phyloP scores from a whole-genome alignment of 2,888 invertebrate species.

The Listrodromus nycthemerus region DNA sequence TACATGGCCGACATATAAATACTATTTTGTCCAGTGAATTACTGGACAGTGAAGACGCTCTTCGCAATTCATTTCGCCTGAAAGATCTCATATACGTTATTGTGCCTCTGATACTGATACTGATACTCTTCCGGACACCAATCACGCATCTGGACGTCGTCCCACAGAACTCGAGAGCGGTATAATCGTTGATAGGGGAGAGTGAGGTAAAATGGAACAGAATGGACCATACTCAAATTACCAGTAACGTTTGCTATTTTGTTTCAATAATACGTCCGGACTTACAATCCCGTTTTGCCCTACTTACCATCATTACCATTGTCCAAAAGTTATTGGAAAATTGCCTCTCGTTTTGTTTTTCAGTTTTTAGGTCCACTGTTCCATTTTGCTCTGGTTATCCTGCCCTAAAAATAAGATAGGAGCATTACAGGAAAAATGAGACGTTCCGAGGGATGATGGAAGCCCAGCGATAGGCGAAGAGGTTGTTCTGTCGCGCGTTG shows the following conservation, averaged over 20 bases:
- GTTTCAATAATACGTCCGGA: too few relatives aligned
- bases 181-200: too few relatives aligned
- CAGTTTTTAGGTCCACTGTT: too few relatives aligned
- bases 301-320: too few relatives aligned
- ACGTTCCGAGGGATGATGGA: slow-evolving; percentile 17
- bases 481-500: slow-evolving; percentile 74
- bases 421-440: slow-evolving; percentile 14
- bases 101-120: not conserved
- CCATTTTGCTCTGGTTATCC: too few relatives aligned
- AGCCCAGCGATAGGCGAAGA: slow-evolving; percentile 67
- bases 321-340: too few relatives aligned
- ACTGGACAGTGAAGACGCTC: not conserved
- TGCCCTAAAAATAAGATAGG: slow-evolving; percentile 8
- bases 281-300: too few relatives aligned
- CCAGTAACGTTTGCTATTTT: too few relatives aligned
- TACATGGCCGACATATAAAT: slow-evolving; percentile 63
- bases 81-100: not conserved
- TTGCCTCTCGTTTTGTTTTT: too few relatives aligned
- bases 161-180: not conserved
- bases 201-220: too few relatives aligned
- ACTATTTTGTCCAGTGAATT: slow-evolving; percentile 23
- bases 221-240: too few relatives aligned
- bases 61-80: not conserved
- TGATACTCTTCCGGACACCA: not conserved
- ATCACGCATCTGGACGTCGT: slow-evolving; percentile 6